Conservation (phyloP, 1,140 invertebrate species). For the Cepaea nemoralis region DNA sequence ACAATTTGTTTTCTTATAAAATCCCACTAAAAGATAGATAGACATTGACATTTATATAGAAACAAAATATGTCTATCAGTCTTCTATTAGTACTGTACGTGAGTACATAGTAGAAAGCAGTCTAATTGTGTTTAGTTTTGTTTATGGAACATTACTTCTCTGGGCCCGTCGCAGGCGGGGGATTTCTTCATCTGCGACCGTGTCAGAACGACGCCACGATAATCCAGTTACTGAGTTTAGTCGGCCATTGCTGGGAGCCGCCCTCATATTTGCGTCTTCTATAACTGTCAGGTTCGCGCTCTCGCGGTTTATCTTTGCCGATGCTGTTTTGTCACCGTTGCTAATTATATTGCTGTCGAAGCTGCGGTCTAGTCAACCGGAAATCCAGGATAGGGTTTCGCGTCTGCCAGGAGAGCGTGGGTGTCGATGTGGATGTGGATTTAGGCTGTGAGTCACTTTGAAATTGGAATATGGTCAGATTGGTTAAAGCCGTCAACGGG, state of each 20-base stretch:
- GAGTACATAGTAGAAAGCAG: background rate
- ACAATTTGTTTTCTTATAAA: no score
- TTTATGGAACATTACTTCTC: background rate
- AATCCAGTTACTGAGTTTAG: constrained; percentile 2
- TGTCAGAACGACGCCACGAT: constrained; percentile 14
- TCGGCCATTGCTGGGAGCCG: constrained; percentile 14
- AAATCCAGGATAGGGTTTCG: background rate
- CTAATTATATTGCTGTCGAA: constrained; percentile 30
- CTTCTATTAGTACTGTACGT: background rate
- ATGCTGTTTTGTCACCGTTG: constrained; percentile 30
- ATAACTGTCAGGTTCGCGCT: constrained; percentile 27
- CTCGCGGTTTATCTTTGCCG: constrained; percentile 27
- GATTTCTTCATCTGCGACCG: background rate
- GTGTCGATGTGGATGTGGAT: constrained; percentile 1
- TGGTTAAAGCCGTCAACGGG: no score
- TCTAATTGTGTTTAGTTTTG: background rate
- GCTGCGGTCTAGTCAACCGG: constrained; percentile 8
- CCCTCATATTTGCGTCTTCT: constrained; percentile 32
- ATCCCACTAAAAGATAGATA: no score
- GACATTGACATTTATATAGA: no score
- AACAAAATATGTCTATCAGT: no score
- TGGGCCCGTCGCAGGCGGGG: background rate
- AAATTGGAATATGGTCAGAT: background rate
- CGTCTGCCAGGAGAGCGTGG: no score
- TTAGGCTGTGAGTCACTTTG: background rate